Percentiles rank a stretch among this genome's conserved stretches.
phyloP scores from a whole-genome alignment of 2,797 vertebrate species.

The Pangasius mekongensis region DNA sequence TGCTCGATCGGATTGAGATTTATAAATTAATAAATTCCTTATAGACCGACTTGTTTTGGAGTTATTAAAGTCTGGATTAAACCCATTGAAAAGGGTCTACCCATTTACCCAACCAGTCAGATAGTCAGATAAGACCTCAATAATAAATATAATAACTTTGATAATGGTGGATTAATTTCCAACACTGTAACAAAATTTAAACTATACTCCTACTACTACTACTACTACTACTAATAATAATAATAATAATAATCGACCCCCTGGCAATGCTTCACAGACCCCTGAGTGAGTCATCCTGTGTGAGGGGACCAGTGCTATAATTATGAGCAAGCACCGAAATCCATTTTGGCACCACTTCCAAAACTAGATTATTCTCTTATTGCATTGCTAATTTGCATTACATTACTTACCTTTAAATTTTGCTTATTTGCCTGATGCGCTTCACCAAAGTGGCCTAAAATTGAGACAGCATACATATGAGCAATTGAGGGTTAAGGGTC shows the following conservation, averaged over 20 bases:
- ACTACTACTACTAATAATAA: neutral
- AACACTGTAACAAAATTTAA: neutral
- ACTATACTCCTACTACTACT: too few species aligned
- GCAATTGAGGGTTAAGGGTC: constrained; percentile 1
- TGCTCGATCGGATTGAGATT: too few species aligned
- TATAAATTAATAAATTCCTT: neutral
- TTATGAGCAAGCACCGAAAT: neutral
- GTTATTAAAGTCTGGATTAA: neutral
- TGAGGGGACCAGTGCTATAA: neutral
- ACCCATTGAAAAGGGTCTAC: neutral
- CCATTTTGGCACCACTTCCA: neutral
- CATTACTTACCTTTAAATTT: neutral
- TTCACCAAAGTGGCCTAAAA: neutral
- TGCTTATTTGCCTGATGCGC: neutral
- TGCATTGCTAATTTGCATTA: neutral
- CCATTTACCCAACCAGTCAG: neutral
- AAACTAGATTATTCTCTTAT: neutral
- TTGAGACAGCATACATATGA: neutral
- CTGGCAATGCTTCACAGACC: neutral
- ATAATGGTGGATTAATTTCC: neutral
- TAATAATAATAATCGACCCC: neutral
- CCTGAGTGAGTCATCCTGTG: neutral
- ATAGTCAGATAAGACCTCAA: neutral
- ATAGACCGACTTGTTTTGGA: neutral
- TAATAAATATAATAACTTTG: neutral